phyloP scores from a whole-genome alignment of 2,797 vertebrate genomes.

The Hemibagrus guttatus region DNA sequence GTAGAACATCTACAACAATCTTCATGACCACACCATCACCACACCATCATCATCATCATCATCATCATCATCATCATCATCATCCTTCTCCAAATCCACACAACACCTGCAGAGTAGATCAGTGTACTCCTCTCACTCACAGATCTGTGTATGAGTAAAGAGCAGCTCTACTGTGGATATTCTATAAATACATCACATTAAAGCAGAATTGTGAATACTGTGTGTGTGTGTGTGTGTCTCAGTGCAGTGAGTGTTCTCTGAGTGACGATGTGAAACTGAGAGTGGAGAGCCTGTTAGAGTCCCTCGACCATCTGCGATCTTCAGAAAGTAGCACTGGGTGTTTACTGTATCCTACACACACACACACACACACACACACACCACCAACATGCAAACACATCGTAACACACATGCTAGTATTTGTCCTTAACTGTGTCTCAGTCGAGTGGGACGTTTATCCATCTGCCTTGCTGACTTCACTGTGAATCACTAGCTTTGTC shows the following conservation, averaged over 20 bases:
- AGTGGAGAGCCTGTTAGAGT: constrained; percentile 37
- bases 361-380: constrained; percentile 45
- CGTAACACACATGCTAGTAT: not conserved
- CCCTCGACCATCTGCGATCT: constrained; percentile 31
- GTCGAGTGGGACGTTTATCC: constrained; percentile 76
- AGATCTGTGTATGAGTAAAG: not conserved
- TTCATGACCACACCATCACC: not conserved
- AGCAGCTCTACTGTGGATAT: not conserved
- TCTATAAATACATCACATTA: not conserved
- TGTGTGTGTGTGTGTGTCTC: constrained; percentile 21
- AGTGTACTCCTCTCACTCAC: not conserved
- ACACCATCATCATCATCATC: too few species aligned
- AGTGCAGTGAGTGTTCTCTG: constrained; percentile 39
- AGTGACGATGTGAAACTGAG: constrained; percentile 43
- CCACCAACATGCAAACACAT: not conserved
- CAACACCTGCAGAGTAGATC: not conserved
- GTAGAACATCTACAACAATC: not conserved
- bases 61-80: too few species aligned
- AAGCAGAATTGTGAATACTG: not conserved
- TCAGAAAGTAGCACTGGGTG: constrained; percentile 5
- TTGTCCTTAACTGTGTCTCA: constrained; percentile 60
- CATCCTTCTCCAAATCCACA: not conserved
- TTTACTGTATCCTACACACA: constrained; percentile 39
- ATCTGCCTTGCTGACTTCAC: constrained; percentile 82
- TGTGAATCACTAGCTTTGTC: constrained; percentile 54